Evolutionary conservation across 1,140 invertebrate genomes (phyloP).

Genomic region (Venturia canescens): DNA sequence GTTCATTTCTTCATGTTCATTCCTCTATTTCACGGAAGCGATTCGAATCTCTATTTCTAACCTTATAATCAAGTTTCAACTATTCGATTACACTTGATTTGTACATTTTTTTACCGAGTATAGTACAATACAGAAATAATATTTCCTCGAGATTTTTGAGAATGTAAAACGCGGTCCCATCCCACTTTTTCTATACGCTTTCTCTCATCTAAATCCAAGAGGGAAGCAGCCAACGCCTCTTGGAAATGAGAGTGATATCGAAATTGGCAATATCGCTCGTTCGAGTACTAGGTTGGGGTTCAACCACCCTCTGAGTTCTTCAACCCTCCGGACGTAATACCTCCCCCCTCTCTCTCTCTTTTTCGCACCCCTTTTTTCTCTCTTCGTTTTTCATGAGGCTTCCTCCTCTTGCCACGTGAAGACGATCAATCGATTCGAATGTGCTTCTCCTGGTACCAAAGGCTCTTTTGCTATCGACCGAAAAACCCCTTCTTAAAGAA

Average conservation of each 20-base stretch:
- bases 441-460: constrained; percentile 28
- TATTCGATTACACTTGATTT: background rate
- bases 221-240: constrained; percentile 44
- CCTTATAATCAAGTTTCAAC: background rate
- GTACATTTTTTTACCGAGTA: background rate
- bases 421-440: constrained; percentile 53
- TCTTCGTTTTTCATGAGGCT: background rate
- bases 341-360: constrained; percentile 10
- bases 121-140: background rate
- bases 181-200: constrained; percentile 22
- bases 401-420: constrained; percentile 20
- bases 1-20: too few relatives aligned
- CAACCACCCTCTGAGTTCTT: constrained; percentile 36
- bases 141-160: constrained; percentile 19
- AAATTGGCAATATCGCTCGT: constrained; percentile 67
- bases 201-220: constrained; percentile 20
- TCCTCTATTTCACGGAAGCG: too few relatives aligned
- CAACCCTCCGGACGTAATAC: constrained; percentile 36
- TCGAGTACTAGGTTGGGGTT: constrained; percentile 37
- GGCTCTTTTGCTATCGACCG: constrained; percentile 25
- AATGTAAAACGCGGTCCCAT: constrained; percentile 25
- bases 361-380: background rate
- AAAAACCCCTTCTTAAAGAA: background rate
- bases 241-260: constrained; percentile 65
- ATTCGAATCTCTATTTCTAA: too few relatives aligned